These are phyloP conservation scores for Phalera bucephala DNA, from an alignment of 2,888 invertebrate species.

Conservation along the genomic window DNA sequence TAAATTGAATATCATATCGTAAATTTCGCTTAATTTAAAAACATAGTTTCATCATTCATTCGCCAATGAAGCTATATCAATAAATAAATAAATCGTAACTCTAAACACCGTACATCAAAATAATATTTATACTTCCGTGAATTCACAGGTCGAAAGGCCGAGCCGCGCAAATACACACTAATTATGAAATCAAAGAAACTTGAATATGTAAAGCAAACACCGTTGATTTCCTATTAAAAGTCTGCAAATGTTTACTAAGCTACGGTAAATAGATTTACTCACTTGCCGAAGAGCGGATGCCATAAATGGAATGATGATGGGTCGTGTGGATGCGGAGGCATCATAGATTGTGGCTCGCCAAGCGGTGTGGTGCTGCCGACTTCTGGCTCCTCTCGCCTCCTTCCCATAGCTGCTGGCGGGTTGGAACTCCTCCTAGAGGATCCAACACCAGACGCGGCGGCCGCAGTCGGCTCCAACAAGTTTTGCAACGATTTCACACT, in stretches of 20 bases:
- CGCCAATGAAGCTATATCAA: not conserved
- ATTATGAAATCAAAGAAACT: slow-evolving; percentile 24
- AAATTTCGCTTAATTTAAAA: no score
- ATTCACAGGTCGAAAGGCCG: slow-evolving; percentile 13
- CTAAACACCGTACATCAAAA: slow-evolving; percentile 1
- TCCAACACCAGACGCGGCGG: slow-evolving; percentile 57
- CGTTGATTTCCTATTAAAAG: slow-evolving; percentile 15
- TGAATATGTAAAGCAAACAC: slow-evolving; percentile 19
- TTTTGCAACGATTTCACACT: slow-evolving; percentile 85
- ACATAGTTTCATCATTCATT: slow-evolving; percentile 1
- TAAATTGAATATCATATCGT: no score
- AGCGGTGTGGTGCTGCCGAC: slow-evolving; percentile 86
- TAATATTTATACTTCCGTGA: slow-evolving; percentile 12
- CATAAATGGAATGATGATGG: slow-evolving; percentile 88
- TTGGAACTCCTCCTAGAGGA: slow-evolving; percentile 48
- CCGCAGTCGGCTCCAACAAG: slow-evolving; percentile 79
- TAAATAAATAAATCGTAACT: not conserved
- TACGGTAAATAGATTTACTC: slow-evolving; percentile 55
- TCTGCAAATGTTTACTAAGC: slow-evolving; percentile 24
- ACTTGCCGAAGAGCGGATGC: slow-evolving; percentile 95
- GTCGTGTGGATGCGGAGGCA: slow-evolving; percentile 68
- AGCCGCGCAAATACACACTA: slow-evolving; percentile 9
- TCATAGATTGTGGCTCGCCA: slow-evolving; percentile 67
- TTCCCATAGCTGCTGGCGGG: slow-evolving; percentile 67
- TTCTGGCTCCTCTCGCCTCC: slow-evolving; percentile 82